These are phyloP conservation scores for Shargacucullia verbasci DNA, from an alignment of 2,888 invertebrate species.

Conservation along the genomic window DNA sequence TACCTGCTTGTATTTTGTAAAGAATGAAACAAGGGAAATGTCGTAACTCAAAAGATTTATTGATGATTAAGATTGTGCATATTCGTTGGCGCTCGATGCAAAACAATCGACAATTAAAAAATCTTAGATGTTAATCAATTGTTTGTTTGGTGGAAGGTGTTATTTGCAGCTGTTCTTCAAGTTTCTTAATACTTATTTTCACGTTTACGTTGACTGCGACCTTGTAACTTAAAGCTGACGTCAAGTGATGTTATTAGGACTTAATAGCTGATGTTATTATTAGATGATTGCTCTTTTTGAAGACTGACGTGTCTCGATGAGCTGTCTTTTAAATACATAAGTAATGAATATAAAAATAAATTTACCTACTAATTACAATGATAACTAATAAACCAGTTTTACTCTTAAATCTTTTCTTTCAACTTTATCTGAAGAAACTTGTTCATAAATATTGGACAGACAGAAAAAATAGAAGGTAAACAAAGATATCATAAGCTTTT, in stretches of 20 bases:
- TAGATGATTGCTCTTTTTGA: no score
- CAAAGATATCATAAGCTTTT: slow-evolving; percentile 16
- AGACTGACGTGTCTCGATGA: slow-evolving; percentile 22
- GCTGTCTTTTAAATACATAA: slow-evolving; percentile 31
- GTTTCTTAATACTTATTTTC: slow-evolving; percentile 41
- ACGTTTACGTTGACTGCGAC: slow-evolving; percentile 38
- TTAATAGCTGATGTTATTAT: slow-evolving; percentile 10
- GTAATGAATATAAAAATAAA: slow-evolving; percentile 24
- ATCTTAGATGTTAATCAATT: slow-evolving; percentile 51
- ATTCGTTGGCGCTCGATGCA: slow-evolving; percentile 37
- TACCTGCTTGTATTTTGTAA: slow-evolving; percentile 16
- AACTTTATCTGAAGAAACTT: background rate
- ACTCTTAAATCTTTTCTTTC: background rate
- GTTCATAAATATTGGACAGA: background rate
- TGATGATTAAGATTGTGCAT: slow-evolving; percentile 52
- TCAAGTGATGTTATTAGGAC: slow-evolving; percentile 11
- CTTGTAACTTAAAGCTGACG: slow-evolving; percentile 39
- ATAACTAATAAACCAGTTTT: background rate
- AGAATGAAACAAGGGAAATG: slow-evolving; percentile 63
- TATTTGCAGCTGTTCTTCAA: slow-evolving; percentile 39
- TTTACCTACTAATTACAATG: slow-evolving; percentile 22
- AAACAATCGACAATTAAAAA: slow-evolving; percentile 59
- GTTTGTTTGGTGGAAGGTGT: slow-evolving; percentile 46
- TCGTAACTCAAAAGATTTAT: slow-evolving; percentile 57
- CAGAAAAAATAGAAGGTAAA: slow-evolving; percentile 20